Base-by-base conservation (phyloP, 2,113 vertebrate species). In the Beaufortia kweichowensis region DNA sequence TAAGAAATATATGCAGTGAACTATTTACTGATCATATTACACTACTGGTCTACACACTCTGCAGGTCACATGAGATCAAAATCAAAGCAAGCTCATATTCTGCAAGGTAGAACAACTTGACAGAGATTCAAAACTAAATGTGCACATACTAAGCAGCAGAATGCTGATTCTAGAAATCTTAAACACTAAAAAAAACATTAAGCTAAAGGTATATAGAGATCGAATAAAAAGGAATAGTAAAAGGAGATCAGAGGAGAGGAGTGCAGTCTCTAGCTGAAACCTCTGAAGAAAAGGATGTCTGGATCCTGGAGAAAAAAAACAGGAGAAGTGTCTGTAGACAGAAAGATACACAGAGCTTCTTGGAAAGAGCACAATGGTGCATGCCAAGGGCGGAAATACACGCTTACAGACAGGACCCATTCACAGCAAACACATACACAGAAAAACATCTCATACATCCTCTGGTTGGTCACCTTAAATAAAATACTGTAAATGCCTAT, bases 211-310 rank as follows among this genome's bases (percentile, higher is more conserved):
- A 41, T 26, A 6, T 4, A 28, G n/a, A 59, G 9, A n/a, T 39
- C 31, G 11, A 57, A 6, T 19, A 2, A 24, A 26, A 24, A 21
- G 6, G 3, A 46, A 11, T 6, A 21, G 33, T 23, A 39, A 66
- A 1, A 61, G 6, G 57, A 14, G 39, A 31, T 24, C 10, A 21
- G 10, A 21, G 15, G n/a, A 26, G 2, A 55, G 2, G 21, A 19
- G 68, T 26, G 28, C 26, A 24, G 56, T 17, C 2, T 89, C 87
- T 90, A 93, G 89, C 84, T 90, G 91, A 91, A 93, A 84, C 92
- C 92, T 65, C 92, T 88, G 86, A 93, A 90, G 85, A 91, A 85
- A 86, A 92, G 80, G 86, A 93, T 88, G 81, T 86, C 84, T 26
- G 87, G 85, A 80, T 91, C 91, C 92, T 93, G 88, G 65, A 84